phyloP scores from a whole-genome alignment of 2,888 invertebrate species.

The Eupelmus urozonus region DNA sequence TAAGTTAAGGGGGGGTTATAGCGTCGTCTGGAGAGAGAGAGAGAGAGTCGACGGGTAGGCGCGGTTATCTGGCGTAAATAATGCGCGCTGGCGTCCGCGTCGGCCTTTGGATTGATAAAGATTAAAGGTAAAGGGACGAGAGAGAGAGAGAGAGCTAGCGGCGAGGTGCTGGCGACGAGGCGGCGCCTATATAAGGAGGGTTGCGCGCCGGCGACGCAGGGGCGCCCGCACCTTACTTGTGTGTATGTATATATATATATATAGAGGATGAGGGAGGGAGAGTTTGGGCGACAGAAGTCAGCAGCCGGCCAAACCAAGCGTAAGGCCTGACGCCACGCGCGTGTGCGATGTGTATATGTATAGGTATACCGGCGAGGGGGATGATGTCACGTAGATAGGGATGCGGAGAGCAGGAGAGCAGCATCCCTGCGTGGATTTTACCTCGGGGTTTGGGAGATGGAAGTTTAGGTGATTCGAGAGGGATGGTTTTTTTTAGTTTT shows the following conservation, averaged over 20 bases:
- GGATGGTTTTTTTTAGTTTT: too few species aligned
- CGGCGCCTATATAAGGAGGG: background rate
- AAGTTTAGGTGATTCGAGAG: too few species aligned
- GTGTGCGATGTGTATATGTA: too few species aligned
- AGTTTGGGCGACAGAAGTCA: slow-evolving; percentile 75
- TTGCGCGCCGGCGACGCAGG: slow-evolving; percentile 47
- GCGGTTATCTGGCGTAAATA: slow-evolving; percentile 74
- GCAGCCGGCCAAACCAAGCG: slow-evolving; percentile 74
- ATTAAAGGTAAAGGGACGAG: slow-evolving; percentile 73
- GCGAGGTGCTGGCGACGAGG: background rate
- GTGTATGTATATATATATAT: too few species aligned
- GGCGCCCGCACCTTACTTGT: slow-evolving; percentile 62
- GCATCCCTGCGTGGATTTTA: too few species aligned
- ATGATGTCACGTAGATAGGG: slow-evolving; percentile 74
- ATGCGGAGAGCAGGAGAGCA: too few species aligned
- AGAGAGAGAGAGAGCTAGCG: too few species aligned
- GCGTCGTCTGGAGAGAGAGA: slow-evolving; percentile 18
- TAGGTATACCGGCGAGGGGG: slow-evolving; percentile 65
- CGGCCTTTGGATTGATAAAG: slow-evolving; percentile 74
- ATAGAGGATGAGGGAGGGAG: background rate
- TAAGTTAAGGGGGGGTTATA: too few species aligned
- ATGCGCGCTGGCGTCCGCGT: slow-evolving; percentile 71
- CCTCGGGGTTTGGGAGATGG: too few species aligned
- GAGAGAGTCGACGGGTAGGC: slow-evolving; percentile 59
- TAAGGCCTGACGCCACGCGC: slow-evolving; percentile 56